Percentiles rank a stretch among this genome's conserved stretches.
Evolutionary conservation across 2,113 vertebrate species (phyloP).

Genomic region (Heptranchias perlo): DNA sequence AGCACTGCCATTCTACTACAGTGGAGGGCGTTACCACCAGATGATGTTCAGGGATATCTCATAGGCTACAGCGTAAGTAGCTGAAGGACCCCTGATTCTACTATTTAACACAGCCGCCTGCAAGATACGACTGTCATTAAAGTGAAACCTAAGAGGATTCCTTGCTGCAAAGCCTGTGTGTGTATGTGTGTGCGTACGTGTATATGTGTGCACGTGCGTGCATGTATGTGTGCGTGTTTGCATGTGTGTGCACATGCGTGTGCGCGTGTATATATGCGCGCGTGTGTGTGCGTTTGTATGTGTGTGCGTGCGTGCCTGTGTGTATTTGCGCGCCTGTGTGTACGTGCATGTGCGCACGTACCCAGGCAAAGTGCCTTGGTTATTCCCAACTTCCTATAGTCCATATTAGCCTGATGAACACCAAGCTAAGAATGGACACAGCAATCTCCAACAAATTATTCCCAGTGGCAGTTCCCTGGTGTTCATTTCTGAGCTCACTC

Average conservation of each 20-base stretch:
- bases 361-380: not conserved
- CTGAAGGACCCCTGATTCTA: constrained; percentile 12
- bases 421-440: not conserved
- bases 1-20: constrained; percentile 73
- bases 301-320: not conserved
- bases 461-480: not conserved
- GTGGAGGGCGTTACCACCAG: constrained; percentile 78
- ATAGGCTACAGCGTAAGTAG: constrained; percentile 87
- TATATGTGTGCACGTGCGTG: not conserved
- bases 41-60: constrained; percentile 81
- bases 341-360: not conserved
- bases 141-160: not conserved
- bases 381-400: not conserved
- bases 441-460: not conserved
- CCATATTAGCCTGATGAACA: not conserved
- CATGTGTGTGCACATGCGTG: not conserved
- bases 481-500: not conserved
- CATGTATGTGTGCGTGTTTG: not conserved
- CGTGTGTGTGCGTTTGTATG: not conserved
- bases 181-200: not conserved
- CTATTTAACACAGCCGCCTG: not conserved
- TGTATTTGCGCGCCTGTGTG: not conserved
- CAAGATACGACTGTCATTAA: not conserved
- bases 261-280: not conserved
- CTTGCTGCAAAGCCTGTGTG: not conserved